Evolutionary conservation across 2,797 vertebrate species (phyloP).

Genomic region (Molossus alvarezi): DNA sequence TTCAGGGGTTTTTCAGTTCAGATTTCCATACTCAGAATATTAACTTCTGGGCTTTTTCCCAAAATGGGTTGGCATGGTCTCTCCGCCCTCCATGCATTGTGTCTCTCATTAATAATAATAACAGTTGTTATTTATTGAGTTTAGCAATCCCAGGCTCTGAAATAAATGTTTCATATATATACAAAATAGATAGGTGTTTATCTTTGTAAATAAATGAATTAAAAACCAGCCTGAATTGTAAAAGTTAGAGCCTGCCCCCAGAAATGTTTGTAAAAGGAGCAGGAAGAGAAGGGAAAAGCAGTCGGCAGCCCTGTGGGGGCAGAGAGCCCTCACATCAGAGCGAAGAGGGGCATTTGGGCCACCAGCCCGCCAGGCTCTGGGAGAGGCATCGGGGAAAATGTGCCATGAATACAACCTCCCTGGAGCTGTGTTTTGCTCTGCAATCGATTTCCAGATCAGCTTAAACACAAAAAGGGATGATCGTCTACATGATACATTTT

Average conservation of each 20-base stretch:
- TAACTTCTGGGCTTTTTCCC: not conserved
- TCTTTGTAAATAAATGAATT: slow-evolving; percentile 5
- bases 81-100: no score
- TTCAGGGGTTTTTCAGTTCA: not conserved
- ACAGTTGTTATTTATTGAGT: not conserved
- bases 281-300: not conserved
- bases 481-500: not conserved
- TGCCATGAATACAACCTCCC: not conserved
- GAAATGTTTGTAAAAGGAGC: not conserved
- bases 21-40: not conserved
- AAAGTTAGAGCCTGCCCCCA: not conserved
- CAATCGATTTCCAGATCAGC: not conserved
- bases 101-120: not conserved
- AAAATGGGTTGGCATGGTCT: not conserved
- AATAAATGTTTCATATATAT: not conserved
- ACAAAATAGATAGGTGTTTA: not conserved
- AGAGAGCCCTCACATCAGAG: not conserved
- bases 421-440: not conserved
- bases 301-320: not conserved
- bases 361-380: no score
- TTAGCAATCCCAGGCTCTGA: not conserved
- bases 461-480: not conserved
- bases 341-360: not conserved
- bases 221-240: not conserved
- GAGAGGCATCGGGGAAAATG: not conserved